Evolutionary conservation across 2,888 invertebrate species (phyloP).

Genomic region (Elgonia sp.): DNA sequence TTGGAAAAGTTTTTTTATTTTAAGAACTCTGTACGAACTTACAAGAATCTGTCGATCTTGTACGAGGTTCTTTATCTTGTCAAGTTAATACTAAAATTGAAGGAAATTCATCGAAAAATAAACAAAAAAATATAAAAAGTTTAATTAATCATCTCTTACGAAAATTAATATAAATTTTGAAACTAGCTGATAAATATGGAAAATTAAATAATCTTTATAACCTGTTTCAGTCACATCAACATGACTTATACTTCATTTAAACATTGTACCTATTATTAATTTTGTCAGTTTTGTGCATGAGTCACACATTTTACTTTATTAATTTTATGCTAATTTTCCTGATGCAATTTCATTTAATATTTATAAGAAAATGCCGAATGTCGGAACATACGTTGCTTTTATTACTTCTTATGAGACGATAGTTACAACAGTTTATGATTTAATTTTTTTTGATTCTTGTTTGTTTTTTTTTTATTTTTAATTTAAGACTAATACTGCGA

Average conservation of each 20-base stretch:
- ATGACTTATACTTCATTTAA: background rate
- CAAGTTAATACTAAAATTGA: too few species aligned
- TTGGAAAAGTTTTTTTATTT: background rate
- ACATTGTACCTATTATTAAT: conserved; percentile 16
- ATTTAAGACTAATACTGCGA: conserved; percentile 11
- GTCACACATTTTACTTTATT: conserved; percentile 16
- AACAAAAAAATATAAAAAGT: too few species aligned
- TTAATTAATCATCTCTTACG: too few species aligned
- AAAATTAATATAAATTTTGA: too few species aligned
- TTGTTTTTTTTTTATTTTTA: background rate
- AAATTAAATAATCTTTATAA: too few species aligned
- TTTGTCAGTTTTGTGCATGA: background rate
- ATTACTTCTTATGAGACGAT: conserved; percentile 18
- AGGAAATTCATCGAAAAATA: too few species aligned
- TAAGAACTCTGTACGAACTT: background rate
- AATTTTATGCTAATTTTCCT: conserved; percentile 47
- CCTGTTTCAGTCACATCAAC: too few species aligned
- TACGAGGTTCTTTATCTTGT: background rate
- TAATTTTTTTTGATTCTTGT: background rate
- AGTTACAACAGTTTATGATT: background rate
- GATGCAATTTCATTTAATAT: conserved; percentile 26
- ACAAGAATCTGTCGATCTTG: background rate
- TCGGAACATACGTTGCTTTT: conserved; percentile 17
- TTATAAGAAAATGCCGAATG: conserved; percentile 9
- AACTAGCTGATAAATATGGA: too few species aligned